A percentile compares a stretch with the other conserved stretches of the same genome.
phyloP scores from a whole-genome alignment of 2,888 invertebrate species.

The Hypercompe scribonia region DNA sequence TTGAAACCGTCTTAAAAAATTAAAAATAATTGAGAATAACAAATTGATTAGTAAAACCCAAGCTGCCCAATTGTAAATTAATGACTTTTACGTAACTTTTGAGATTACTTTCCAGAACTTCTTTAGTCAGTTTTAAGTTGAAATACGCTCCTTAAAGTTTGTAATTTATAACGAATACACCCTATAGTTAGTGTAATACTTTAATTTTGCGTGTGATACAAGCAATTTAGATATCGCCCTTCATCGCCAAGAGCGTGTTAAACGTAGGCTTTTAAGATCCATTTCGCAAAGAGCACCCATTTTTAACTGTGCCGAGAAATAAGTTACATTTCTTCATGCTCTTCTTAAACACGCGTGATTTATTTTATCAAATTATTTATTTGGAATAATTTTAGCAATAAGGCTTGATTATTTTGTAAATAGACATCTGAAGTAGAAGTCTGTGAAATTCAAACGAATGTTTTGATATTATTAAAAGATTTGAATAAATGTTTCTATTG shows the following conservation, averaged over 20 bases:
- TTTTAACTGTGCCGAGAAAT: conserved; percentile 25
- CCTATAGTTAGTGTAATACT: neutral
- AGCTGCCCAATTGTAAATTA: neutral
- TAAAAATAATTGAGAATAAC: neutral
- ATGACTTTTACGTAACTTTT: neutral
- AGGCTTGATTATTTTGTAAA: neutral
- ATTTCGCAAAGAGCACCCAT: conserved; percentile 15
- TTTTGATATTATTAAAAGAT: neutral
- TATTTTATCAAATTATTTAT: conserved; percentile 11
- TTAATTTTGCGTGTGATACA: conserved; percentile 9
- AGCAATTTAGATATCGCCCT: conserved; percentile 46
- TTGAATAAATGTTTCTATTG: no score
- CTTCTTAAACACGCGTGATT: neutral
- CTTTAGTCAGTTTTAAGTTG: neutral
- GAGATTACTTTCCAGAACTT: neutral
- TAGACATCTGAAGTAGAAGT: neutral
- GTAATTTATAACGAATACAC: neutral
- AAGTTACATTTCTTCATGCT: conserved; percentile 15
- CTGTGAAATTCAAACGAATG: neutral
- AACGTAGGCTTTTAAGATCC: conserved; percentile 40
- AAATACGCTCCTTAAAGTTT: neutral
- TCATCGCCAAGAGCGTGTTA: conserved; percentile 27
- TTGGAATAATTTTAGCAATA: neutral
- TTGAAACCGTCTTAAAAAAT: neutral
- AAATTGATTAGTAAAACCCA: neutral